A percentile compares a stretch with the other conserved stretches of the same genome.
Evolutionary conservation across 2,888 invertebrate genomes (phyloP).

Genomic region (Drepana falcataria): DNA sequence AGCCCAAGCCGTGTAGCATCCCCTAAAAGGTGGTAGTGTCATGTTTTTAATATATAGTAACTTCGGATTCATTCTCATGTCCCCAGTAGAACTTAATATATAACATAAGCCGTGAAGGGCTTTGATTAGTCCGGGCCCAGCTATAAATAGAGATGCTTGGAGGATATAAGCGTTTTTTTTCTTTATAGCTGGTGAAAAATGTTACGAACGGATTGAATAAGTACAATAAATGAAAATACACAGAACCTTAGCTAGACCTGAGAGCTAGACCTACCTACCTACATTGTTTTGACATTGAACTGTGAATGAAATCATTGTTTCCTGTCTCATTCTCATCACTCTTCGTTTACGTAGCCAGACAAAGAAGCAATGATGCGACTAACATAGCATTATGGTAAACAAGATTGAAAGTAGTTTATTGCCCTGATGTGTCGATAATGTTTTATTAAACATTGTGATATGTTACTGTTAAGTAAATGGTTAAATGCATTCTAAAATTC

Average conservation of each 20-base stretch:
- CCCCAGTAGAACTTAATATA: too few species aligned
- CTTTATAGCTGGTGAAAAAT: too few species aligned
- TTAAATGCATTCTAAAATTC: too few species aligned
- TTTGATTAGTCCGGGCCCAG: too few species aligned
- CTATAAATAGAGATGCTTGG: too few species aligned
- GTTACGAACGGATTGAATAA: too few species aligned
- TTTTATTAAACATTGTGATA: not conserved
- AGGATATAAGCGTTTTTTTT: too few species aligned
- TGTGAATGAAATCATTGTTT: slow-evolving; percentile 43
- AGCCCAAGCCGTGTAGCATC: not conserved
- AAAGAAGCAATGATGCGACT: not conserved
- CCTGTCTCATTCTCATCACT: not conserved
- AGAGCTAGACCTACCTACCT: slow-evolving; percentile 19
- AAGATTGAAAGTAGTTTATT: not conserved
- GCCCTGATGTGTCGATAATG: not conserved
- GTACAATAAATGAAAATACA: not conserved
- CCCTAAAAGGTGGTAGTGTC: not conserved
- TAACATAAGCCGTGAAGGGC: too few species aligned
- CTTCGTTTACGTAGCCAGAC: not conserved
- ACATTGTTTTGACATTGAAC: slow-evolving; percentile 56
- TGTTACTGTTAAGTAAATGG: too few species aligned
- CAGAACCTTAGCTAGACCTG: not conserved
- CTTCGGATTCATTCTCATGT: too few species aligned
- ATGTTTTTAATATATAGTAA: not conserved
- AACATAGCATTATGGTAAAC: not conserved